Evolutionary conservation across 1,140 invertebrate genomes (phyloP), one percentile per base, ranked within the genome.

Genomic region (Colletes latitarsis): DNA sequence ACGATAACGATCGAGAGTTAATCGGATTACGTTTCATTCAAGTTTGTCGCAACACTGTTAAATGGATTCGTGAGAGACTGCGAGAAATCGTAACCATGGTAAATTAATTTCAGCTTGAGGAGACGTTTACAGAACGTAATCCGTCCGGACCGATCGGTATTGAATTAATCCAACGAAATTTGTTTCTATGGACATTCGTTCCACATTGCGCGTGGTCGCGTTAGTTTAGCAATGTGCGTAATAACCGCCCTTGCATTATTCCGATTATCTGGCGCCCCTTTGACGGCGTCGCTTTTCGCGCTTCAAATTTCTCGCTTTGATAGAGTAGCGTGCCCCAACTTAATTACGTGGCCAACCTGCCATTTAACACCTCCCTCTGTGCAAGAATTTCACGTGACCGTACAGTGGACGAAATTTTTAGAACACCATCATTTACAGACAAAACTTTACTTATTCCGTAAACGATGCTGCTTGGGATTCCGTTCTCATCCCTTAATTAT

Each of bases 131-230:
- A 15, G n/a, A 60, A 30, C 9, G 14, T 58, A 17, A 68, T 30
- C 19, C n/a, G 43, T 3, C 14, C 49, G 10, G 41, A 21, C 19
- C 41, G 46, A 76, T 76, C 63, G 74, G 49, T 63, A 76, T 58
- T 58, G 74, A 76, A 68, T 76, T 67, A 58, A 68, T 76, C 19
- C 74, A 68, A 19, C 63, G 15, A 52, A 74, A 73, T 57, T 64
- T 43, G 30, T 15, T 2, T 12, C 19, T 14, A 12, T 12, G 10
- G 70, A n/a, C n/a, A 21, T 57, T 75, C 55, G 6, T n/a, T 52
- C 6, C n/a, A 53, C 39, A 76, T 21, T 55, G 62, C 17, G 14
- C 73, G 30, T 66, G 39, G 17, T 17, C 46, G 19, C 12, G 60
- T 49, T 43, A 75, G 66, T 75, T 66, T 30, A 43, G 49, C 21